phyloP scores from a whole-genome alignment of 2,113 vertebrate genomes.

The Polypterus senegalus region DNA sequence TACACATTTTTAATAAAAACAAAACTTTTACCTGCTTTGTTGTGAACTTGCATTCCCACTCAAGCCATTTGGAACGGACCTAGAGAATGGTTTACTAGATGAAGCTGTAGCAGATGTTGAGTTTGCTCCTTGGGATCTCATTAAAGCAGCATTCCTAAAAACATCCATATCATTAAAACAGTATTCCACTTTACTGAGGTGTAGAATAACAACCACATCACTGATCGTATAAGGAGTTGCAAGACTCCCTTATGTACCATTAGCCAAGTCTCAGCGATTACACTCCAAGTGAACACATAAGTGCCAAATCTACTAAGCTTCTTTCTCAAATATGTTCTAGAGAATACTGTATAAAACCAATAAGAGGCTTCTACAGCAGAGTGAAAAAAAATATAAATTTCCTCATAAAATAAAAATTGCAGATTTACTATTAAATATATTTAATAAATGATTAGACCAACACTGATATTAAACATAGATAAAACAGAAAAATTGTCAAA shows the following conservation, averaged over 20 bases:
- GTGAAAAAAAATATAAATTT: too few species aligned
- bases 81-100: slow-evolving; percentile 30
- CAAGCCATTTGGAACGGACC: slow-evolving; percentile 35
- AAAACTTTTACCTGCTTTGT: slow-evolving; percentile 42
- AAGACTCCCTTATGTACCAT: background rate
- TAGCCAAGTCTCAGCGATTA: background rate
- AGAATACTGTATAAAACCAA: too few species aligned
- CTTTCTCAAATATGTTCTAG: background rate
- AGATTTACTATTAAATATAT: too few species aligned
- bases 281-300: background rate
- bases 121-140: slow-evolving; percentile 39
- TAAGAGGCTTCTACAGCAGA: too few species aligned
- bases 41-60: slow-evolving; percentile 32
- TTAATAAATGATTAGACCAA: too few species aligned
- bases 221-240: slow-evolving; percentile 6
- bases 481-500: too few species aligned
- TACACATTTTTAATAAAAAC: too few species aligned
- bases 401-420: too few species aligned
- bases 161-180: slow-evolving; percentile 11
- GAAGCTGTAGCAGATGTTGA: slow-evolving; percentile 26
- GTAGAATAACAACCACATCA: background rate
- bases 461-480: too few species aligned
- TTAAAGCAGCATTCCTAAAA: slow-evolving; percentile 52
- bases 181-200: background rate
- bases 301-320: background rate